These are phyloP conservation scores for Isichthys henryi DNA, from an alignment of 2,113 vertebrate genomes.

Conservation along the genomic window DNA sequence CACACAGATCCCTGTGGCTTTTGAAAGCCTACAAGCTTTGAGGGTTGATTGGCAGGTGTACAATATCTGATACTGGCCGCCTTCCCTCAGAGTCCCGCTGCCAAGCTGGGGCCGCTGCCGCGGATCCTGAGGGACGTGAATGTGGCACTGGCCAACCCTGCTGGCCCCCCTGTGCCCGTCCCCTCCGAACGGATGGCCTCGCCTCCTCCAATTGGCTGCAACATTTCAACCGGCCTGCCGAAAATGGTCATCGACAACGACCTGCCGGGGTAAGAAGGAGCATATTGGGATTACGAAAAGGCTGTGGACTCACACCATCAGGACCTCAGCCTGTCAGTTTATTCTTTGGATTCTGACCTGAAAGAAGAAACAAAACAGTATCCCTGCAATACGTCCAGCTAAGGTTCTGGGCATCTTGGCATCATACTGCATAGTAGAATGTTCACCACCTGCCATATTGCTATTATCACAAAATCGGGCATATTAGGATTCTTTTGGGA, in stretches of 20 bases:
- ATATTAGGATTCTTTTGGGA: neutral
- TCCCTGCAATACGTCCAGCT: neutral
- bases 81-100: conserved; percentile 64
- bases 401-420: neutral
- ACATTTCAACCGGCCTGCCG: conserved; percentile 85
- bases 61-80: neutral
- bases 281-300: neutral
- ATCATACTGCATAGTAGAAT: neutral
- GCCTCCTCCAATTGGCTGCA: conserved; percentile 66
- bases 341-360: neutral
- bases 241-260: conserved; percentile 97
- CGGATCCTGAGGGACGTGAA: conserved; percentile 89
- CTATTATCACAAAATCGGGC: neutral
- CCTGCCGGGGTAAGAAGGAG: conserved; percentile 76
- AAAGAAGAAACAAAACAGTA: neutral
- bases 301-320: neutral
- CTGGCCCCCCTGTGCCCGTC: conserved; percentile 65
- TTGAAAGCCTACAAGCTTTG: neutral
- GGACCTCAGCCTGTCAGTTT: neutral
- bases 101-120: conserved; percentile 87
- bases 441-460: neutral
- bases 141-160: conserved; percentile 75
- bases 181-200: conserved; percentile 69
- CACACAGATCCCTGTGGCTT: neutral
- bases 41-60: neutral